A percentile compares a stretch with the other conserved stretches of the same genome.
phyloP scores from a whole-genome alignment of 2,113 vertebrate genomes.

The Menidia beryllina region DNA sequence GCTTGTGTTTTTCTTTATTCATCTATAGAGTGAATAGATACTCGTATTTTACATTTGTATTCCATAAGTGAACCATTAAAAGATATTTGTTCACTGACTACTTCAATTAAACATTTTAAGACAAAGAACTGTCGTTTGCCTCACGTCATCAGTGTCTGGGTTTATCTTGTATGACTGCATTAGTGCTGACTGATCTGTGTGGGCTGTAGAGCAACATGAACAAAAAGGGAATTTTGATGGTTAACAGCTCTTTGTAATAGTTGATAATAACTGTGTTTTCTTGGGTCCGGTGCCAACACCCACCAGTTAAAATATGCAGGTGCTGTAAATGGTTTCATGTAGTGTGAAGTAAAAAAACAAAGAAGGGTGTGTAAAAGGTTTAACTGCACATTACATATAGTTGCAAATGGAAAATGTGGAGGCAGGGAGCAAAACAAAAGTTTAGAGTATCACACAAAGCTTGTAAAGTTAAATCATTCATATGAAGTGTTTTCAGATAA shows the following conservation, averaged over 20 bases:
- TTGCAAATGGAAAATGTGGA: constrained; percentile 21
- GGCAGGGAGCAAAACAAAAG: constrained; percentile 4
- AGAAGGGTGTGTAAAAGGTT: constrained; percentile 36
- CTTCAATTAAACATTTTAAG: constrained; percentile 37
- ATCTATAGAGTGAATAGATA: no score
- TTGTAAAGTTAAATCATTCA: constrained; percentile 9
- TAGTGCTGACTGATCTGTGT: neutral
- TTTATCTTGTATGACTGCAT: neutral
- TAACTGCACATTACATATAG: constrained; percentile 34
- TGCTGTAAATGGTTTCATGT: constrained; percentile 37
- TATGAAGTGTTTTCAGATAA: constrained; percentile 16
- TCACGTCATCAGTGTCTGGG: constrained; percentile 1
- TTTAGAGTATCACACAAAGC: neutral
- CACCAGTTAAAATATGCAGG: constrained; percentile 55
- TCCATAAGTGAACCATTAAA: constrained; percentile 5
- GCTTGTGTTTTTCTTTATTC: constrained; percentile 19
- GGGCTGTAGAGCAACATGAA: constrained; percentile 5
- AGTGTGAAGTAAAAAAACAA: constrained; percentile 16
- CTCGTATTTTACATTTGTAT: neutral
- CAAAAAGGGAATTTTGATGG: constrained; percentile 30
- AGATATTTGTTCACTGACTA: constrained; percentile 17
- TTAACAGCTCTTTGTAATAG: constrained; percentile 49
- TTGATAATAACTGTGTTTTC: constrained; percentile 41
- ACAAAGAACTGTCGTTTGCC: constrained; percentile 23
- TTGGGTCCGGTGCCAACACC: constrained; percentile 52